Percentiles rank a stretch among this genome's conserved stretches.
Evolutionary conservation across 2,888 invertebrate genomes (phyloP).

Genomic region (Apeira syringaria): DNA sequence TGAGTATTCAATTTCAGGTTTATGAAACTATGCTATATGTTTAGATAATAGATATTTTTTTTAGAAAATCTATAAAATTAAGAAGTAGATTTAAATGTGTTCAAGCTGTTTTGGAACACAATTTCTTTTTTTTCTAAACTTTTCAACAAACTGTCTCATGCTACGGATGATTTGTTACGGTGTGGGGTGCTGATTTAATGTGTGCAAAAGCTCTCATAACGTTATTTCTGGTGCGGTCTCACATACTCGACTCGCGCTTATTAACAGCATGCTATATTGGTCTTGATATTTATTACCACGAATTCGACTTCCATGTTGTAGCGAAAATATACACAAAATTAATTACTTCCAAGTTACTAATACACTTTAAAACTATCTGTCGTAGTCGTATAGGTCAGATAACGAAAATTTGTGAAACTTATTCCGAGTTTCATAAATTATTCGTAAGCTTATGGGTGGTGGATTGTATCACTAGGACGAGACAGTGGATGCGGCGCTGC

Average conservation of each 20-base stretch:
- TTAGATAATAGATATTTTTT: no score
- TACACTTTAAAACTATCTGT: no score
- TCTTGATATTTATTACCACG: neutral
- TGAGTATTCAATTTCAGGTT: constrained; percentile 34
- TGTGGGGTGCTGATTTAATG: constrained; percentile 14
- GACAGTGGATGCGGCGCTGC: constrained; percentile 96
- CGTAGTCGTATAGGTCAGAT: constrained; percentile 1
- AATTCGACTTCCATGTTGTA: no score
- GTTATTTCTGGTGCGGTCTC: constrained; percentile 36
- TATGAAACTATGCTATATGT: no score
- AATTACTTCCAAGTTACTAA: no score
- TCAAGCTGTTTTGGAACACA: no score
- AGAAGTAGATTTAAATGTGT: no score
- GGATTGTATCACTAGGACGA: constrained; percentile 87
- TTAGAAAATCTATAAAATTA: no score
- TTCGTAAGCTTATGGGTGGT: constrained; percentile 44
- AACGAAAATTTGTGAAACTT: constrained; percentile 12
- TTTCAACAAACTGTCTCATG: constrained; percentile 17
- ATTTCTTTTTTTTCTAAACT: no score
- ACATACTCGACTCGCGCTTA: constrained; percentile 16
- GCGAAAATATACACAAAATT: no score
- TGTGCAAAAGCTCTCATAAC: constrained; percentile 20
- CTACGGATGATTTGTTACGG: constrained; percentile 13
- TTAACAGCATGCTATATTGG: constrained; percentile 38
- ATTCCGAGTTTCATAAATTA: constrained; percentile 18